phyloP scores from a whole-genome alignment of 2,888 invertebrate genomes.

The Pediacus dermestoides region DNA sequence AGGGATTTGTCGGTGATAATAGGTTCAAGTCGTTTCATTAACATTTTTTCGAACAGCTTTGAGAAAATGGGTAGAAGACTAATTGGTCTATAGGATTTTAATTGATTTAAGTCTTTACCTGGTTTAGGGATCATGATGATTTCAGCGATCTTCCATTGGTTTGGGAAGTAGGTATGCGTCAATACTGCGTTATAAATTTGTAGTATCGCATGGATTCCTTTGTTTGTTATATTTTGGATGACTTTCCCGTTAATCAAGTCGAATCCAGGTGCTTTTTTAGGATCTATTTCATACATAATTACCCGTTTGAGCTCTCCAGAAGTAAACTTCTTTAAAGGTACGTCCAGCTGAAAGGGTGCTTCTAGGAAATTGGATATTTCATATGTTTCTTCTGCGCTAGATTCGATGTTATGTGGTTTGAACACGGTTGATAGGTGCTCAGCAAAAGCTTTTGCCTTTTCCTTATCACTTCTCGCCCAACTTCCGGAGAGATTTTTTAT shows the following conservation, averaged over 20 bases:
- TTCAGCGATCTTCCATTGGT: constrained; percentile 26
- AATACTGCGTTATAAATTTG: constrained; percentile 11
- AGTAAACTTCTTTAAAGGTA: too few relatives aligned
- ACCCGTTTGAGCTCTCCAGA: too few relatives aligned
- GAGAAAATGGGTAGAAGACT: constrained; percentile 27
- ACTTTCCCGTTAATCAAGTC: constrained; percentile 13
- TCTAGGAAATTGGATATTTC: too few relatives aligned
- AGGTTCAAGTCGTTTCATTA: constrained; percentile 12
- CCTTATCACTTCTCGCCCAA: too few relatives aligned
- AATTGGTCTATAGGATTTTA: constrained; percentile 30
- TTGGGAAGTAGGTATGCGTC: constrained; percentile 23
- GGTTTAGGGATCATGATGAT: constrained; percentile 29
- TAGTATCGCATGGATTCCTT: constrained; percentile 7
- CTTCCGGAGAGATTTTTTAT: too few relatives aligned
- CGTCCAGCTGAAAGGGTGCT: too few relatives aligned
- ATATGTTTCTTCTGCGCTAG: too few relatives aligned
- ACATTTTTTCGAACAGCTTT: constrained; percentile 27
- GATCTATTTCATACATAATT: too few relatives aligned
- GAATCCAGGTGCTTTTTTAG: constrained; percentile 12
- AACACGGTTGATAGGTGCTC: too few relatives aligned
- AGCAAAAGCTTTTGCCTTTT: too few relatives aligned
- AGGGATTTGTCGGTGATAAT: too few relatives aligned
- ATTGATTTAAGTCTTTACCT: constrained; percentile 20
- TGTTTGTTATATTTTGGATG: constrained; percentile 8
- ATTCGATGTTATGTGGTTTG: too few relatives aligned